Evolutionary conservation across 2,113 vertebrate genomes (phyloP), one percentile per base, ranked within the genome.

Genomic region (Synchiropus splendidus): DNA sequence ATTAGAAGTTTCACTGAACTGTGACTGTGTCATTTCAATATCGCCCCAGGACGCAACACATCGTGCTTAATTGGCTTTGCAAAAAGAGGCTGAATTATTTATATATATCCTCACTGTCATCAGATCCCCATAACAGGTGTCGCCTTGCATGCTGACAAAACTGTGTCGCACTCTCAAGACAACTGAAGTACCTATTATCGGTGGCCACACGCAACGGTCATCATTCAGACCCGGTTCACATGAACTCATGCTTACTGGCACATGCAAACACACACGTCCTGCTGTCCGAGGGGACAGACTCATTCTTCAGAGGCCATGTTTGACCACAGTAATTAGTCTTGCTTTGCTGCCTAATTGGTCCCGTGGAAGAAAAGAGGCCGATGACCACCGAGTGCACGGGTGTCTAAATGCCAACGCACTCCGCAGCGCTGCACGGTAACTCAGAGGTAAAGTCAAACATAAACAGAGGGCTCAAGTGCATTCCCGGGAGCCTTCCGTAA

Each of bases 1-100:
- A 82, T 83, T 81, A 81, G 72, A 65, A 58, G 58, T 71, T 61
- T 75, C 76, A 79, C 67, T 79, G 78, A 82, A 75, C 73, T 76
- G 81, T 75, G 77, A 78, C 80, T 39, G 70, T 79, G 67, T 73
- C 69, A 78, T 84, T 83, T 83, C 78, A 79, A 73, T 72, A 78
- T 61, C 35, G 53, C 80, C 74, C 67, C 59, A 56, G 78, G 74
- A 79, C 75, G 72, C 72, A 67, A 69, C 53, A 58, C 62, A 67
- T 51, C 59, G 49, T 49, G 68, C 72, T 80, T 84, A 86, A 86
- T 84, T 83, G 79, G 78, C 71, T 79, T 58, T 58, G 79, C 79
- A 82, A 79, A 83, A 67, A 76, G 45, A 54, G 60, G 55, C 54
- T 54, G 66, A 74, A 70, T 75, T 48, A 59, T 30, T 53, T 48